These are phyloP conservation scores for Sphenodon punctatus DNA, from an alignment of 2,797 vertebrate genomes.

Conservation along the genomic window DNA sequence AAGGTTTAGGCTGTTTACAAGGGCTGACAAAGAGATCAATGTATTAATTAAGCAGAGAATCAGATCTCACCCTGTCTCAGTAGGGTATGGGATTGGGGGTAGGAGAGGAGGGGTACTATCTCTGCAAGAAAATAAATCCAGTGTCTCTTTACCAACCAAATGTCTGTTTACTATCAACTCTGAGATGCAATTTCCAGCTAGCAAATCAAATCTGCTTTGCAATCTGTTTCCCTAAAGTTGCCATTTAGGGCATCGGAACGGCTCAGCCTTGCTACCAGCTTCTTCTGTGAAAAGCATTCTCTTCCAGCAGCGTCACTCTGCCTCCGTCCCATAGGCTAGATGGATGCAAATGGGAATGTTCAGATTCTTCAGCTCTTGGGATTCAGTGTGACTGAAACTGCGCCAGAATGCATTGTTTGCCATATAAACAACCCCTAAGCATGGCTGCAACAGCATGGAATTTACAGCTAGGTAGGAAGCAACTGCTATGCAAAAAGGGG, in stretches of 20 bases:
- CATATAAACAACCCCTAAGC: constrained; percentile 8
- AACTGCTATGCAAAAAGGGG: constrained; percentile 17
- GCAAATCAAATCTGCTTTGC: constrained; percentile 52
- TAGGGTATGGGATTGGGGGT: background rate
- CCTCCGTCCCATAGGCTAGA: background rate
- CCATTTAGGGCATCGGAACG: constrained; percentile 46
- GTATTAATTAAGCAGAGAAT: background rate
- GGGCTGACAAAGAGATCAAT: constrained; percentile 5
- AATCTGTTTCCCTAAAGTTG: constrained; percentile 53
- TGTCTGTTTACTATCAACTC: constrained; percentile 17
- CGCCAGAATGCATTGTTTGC: constrained; percentile 1
- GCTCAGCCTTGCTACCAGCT: background rate
- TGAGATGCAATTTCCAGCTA: constrained; percentile 48
- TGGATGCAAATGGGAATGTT: background rate
- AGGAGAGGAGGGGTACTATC: constrained; percentile 13
- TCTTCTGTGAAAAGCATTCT: constrained; percentile 8
- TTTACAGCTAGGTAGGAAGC: constrained; percentile 16
- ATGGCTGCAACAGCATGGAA: background rate
- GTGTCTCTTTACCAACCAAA: constrained; percentile 19
- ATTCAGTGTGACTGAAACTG: background rate
- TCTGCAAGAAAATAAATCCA: constrained; percentile 40
- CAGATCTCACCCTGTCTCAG: background rate
- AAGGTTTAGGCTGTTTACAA: background rate
- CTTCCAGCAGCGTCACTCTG: constrained; percentile 1
- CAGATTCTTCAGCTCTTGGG: constrained; percentile 1